phyloP scores from a whole-genome alignment of 2,113 vertebrate genomes.

The Callocephalon fimbriatum region DNA sequence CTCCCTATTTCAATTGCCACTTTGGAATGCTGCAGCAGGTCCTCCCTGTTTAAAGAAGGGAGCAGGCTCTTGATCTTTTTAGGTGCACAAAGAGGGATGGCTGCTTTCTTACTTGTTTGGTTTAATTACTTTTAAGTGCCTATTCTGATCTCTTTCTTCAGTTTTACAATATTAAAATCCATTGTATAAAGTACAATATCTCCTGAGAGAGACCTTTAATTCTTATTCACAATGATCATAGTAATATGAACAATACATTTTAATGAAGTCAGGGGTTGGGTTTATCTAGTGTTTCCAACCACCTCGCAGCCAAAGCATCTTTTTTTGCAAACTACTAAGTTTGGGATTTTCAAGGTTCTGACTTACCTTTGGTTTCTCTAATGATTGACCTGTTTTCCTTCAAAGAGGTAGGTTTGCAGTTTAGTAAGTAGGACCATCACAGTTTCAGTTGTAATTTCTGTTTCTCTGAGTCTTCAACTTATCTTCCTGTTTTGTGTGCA shows the following conservation, averaged over 20 bases:
- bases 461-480: not conserved
- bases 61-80: not conserved
- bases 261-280: not conserved
- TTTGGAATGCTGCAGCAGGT: not conserved
- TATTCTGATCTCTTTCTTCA: not conserved
- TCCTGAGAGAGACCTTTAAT: not conserved
- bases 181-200: not conserved
- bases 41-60: not conserved
- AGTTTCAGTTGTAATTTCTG: not conserved
- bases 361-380: not conserved
- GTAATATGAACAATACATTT: not conserved
- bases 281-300: not conserved
- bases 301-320: not conserved
- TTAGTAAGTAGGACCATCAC: not conserved
- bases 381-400: not conserved
- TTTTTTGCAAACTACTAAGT: not conserved
- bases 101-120: not conserved
- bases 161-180: not conserved
- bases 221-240: not conserved
- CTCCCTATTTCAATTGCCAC: not conserved
- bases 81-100: not conserved
- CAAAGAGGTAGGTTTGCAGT: not conserved
- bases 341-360: not conserved
- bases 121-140: slow-evolving; percentile 1
- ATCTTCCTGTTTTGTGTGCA: not conserved